phyloP scores from a whole-genome alignment of 1,140 invertebrate genomes.

The Solenopsis invicta region DNA sequence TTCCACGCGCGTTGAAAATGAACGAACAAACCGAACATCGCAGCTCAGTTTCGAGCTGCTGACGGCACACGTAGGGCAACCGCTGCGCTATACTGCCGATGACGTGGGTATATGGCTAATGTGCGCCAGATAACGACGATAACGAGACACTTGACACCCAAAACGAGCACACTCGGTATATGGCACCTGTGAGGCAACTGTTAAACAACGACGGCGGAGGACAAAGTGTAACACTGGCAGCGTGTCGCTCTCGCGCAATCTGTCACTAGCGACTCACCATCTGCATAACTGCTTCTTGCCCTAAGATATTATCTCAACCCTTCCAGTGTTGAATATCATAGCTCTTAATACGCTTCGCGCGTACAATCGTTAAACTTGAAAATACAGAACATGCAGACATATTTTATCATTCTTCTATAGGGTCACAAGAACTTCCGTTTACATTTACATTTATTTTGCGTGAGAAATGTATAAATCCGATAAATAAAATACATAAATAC shows the following conservation, averaged over 20 bases:
- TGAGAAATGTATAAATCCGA: background rate
- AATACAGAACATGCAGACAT: background rate
- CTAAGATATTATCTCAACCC: background rate
- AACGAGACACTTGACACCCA: slow-evolving; percentile 70
- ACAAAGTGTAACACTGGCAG: background rate
- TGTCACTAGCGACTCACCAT: slow-evolving; percentile 7
- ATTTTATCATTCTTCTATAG: background rate
- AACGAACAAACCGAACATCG: slow-evolving; percentile 5
- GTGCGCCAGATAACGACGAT: slow-evolving; percentile 69
- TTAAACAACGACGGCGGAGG: slow-evolving; percentile 42
- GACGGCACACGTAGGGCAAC: background rate
- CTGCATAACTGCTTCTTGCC: background rate
- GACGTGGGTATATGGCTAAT: slow-evolving; percentile 32
- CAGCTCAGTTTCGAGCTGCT: background rate
- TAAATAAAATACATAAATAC: background rate
- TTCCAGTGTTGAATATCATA: background rate
- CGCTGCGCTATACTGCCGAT: background rate
- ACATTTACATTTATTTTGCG: background rate
- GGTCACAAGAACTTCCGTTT: background rate
- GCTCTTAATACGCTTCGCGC: background rate
- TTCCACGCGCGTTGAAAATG: slow-evolving; percentile 7
- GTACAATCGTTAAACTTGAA: background rate
- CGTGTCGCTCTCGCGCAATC: slow-evolving; percentile 19
- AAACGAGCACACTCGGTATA: slow-evolving; percentile 56
- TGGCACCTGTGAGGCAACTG: slow-evolving; percentile 57